Percentiles rank a stretch among this genome's conserved stretches.
Evolutionary conservation across 92 coral and sea anemone species (phyloP).

Genomic region (Actinernus sp.): DNA sequence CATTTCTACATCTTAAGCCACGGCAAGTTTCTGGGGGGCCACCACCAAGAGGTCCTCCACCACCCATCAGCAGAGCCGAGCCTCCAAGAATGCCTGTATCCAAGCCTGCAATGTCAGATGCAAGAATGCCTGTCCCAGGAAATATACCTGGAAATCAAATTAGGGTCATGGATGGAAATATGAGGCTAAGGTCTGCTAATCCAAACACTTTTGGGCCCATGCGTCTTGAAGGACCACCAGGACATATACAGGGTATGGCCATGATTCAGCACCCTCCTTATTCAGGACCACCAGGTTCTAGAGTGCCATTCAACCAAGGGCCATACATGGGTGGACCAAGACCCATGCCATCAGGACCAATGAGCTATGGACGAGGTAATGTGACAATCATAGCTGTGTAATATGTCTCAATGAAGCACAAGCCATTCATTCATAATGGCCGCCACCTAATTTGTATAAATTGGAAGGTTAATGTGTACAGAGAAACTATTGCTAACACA

Average conservation of each 20-base stretch:
- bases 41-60: too few relatives aligned
- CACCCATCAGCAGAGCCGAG: background rate
- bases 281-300: conserved; percentile 36
- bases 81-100: too few relatives aligned
- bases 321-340: conserved; percentile 38
- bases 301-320: conserved; percentile 26
- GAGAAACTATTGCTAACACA: too few relatives aligned
- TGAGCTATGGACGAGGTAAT: conserved; percentile 51
- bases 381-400: too few relatives aligned
- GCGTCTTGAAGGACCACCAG: background rate
- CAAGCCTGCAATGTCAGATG: too few relatives aligned
- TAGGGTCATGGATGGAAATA: background rate
- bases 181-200: background rate
- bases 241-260: conserved; percentile 1
- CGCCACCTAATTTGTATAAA: too few relatives aligned
- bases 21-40: conserved; percentile 18
- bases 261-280: conserved; percentile 31
- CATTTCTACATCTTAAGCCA: conserved; percentile 81
- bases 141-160: background rate
- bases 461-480: too few relatives aligned
- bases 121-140: background rate
- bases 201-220: background rate
- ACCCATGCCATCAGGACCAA: conserved; percentile 33
- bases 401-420: too few relatives aligned
- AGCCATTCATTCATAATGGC: too few relatives aligned